Evolutionary conservation across 2,113 vertebrate genomes (phyloP).

Genomic region (Pristiophorus japonicus): DNA sequence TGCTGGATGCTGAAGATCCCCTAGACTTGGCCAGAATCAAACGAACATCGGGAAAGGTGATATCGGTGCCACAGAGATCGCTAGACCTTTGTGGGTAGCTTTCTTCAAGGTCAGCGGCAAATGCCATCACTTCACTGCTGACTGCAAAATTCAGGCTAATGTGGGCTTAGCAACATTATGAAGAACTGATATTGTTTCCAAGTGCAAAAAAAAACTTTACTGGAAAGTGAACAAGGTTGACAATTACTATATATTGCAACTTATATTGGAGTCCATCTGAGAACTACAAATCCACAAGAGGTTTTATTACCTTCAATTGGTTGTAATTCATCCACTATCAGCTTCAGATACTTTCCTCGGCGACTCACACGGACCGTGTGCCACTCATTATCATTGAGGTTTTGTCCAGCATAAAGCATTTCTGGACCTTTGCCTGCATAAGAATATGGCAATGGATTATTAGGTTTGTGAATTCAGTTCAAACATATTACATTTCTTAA

Average conservation of each 20-base stretch:
- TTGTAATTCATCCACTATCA: constrained; percentile 90
- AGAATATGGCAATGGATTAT: constrained; percentile 89
- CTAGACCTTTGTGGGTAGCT: too few relatives aligned
- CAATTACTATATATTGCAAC: not conserved
- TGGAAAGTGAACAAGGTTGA: not conserved
- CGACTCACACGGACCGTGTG: constrained; percentile 96
- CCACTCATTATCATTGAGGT: constrained; percentile 99
- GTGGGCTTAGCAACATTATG: not conserved
- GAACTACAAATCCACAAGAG: not conserved
- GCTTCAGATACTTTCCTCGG: constrained; percentile 90
- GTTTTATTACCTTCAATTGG: constrained; percentile 66
- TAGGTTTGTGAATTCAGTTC: constrained; percentile 53
- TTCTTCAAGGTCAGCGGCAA: too few relatives aligned
- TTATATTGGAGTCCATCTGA: not conserved
- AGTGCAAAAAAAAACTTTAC: not conserved
- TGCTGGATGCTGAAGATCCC: too few relatives aligned
- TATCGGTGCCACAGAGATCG: too few relatives aligned
- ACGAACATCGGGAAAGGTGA: too few relatives aligned
- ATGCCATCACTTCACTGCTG: too few relatives aligned
- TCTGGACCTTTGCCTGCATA: constrained; percentile 95
- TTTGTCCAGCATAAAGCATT: constrained; percentile 96
- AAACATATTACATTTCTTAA: not conserved
- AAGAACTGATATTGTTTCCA: not conserved
- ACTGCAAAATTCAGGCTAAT: not conserved
- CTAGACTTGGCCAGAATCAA: too few relatives aligned